Base-by-base conservation (phyloP, 37 sponge, comb jelly and placozoan genomes). In the Beroe ovata region DNA sequence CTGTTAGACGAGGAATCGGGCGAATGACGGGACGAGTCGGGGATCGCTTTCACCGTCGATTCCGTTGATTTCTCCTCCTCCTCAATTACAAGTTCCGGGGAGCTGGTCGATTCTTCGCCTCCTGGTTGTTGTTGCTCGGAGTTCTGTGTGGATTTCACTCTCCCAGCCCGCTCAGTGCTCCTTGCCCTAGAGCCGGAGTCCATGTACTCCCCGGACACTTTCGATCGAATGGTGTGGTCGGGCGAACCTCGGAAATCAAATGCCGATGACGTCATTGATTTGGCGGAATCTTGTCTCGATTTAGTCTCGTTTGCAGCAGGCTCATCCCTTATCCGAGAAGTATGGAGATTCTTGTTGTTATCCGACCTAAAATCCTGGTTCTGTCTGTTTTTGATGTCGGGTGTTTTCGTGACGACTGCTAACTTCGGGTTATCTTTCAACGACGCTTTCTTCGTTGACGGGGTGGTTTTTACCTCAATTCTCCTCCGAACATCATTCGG, bases 401-500 rank as follows among this genome's bases (percentile, higher is more conserved):
- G 6, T 21, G 28, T 40, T 36, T 77, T 77, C 11, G 84, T 42
- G 32, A 66, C 69, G 1, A 66, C 69, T 3, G 69, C 69, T 33
- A 66, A 66, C 16, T 66, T 66, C 30, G 69, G 69, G 35, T 66
- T 66, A 1, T 66, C 69, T 18, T 66, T 66, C 32, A 66, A 25
- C 33, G 69, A 66, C 25, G 32, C 14, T 18, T 66, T 66, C 35
- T 66, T 66, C 36, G 34, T 37, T 4, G 69, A 66, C 2, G 54
- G 84, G 22, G 33, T 23, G n/a, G 84, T 77, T 77, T 77, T 77
- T 42, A 77, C 84, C 47, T 77, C 84, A 54, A 77, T 77, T 42
- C 25, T 77, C 38, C 54, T 38, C 84, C 33, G 39, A 8, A 77
- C 4, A 62, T 62, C 63, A 62, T 23, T 25, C 8, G 63, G 19